Base-by-base conservation (phyloP, 2,797 vertebrate species). In the Pseudopleuronectes americanus region DNA sequence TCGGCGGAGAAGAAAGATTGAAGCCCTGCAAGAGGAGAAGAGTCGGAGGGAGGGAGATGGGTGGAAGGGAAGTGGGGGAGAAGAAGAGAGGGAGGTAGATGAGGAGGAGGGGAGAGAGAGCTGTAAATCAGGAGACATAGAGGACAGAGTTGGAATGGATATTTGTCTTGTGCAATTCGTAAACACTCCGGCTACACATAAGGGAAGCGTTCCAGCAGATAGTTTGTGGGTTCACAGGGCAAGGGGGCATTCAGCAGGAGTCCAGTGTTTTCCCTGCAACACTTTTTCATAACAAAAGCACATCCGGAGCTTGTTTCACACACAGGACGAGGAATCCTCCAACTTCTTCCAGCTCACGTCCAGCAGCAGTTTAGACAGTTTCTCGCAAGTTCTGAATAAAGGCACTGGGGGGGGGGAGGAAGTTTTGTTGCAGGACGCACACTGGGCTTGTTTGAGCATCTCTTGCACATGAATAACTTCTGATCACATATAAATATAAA, bases 1-100 rank as follows among this genome's bases (percentile, higher is more conserved):
- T 93, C 94, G 63, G 86, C 95, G 51, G 94, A 94, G 94, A 84
- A 3, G 76, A 81, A 77, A 61, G 79, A 87, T 65, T 79, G 82
- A 90, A 68, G 47, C 17, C 6, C 19, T 63, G 71, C 62, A 71
- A 61, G 68, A 67, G 47, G 17, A n/a, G n/a, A 47, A 8, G 3
- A 45, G 17, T 2, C n/a, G 17, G 43, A 19, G 43, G 17, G 43
- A 19, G 22, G 8, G 26, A 21, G 24, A 8, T 16, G 4, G n/a
- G 16, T 23, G 33, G 33, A 38, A 13, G 13, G 33, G 48, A 23
- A 53, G 22, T 36, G 23, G 33, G 38, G 53, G 31, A 45, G 48
- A 24, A 22, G 23, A 31, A 16, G 38, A 62, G 36, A 45, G 14
- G 6, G 16, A 57, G 41, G 64, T 56, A 49, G 47, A 63, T 6